These are phyloP conservation scores for Ischnus inquisitorius DNA, from an alignment of 2,888 invertebrate species.

Conservation along the genomic window DNA sequence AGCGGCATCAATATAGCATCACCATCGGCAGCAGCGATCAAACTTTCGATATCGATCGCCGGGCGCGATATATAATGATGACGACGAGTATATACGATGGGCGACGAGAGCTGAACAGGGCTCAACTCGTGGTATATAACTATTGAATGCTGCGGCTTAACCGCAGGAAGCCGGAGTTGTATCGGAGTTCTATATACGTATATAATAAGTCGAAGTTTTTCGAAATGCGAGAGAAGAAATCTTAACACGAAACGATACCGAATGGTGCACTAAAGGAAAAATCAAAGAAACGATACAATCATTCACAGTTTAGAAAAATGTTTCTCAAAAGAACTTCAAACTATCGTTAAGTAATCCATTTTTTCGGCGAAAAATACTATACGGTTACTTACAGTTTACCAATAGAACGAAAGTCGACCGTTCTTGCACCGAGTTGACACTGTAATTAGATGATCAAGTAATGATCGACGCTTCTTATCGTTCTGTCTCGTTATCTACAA, in stretches of 20 bases:
- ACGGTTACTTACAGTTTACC: no score
- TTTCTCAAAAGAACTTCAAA: no score
- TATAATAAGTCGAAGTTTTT: conserved; percentile 19
- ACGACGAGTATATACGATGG: conserved; percentile 44
- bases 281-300: not conserved
- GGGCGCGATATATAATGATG: conserved; percentile 70
- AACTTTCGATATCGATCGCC: conserved; percentile 81
- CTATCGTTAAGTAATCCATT: no score
- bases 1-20: conserved; percentile 57
- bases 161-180: conserved; percentile 73
- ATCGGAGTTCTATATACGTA: conserved; percentile 4
- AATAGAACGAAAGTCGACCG: no score
- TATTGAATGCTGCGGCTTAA: conserved; percentile 82
- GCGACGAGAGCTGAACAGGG: conserved; percentile 10
- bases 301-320: not conserved
- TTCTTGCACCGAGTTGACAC: no score
- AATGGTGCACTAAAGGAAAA: conserved; percentile 1
- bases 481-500: not conserved
- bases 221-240: conserved; percentile 37
- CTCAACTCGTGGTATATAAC: conserved; percentile 71
- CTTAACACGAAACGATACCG: conserved; percentile 35
- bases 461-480: no score
- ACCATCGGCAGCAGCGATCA: conserved; percentile 74
- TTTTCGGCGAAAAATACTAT: no score
- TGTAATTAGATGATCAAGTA: no score